Percentiles rank a stretch among this genome's conserved stretches.
phyloP scores from a whole-genome alignment of 2,797 vertebrate genomes.

The Glossophaga mutica region DNA sequence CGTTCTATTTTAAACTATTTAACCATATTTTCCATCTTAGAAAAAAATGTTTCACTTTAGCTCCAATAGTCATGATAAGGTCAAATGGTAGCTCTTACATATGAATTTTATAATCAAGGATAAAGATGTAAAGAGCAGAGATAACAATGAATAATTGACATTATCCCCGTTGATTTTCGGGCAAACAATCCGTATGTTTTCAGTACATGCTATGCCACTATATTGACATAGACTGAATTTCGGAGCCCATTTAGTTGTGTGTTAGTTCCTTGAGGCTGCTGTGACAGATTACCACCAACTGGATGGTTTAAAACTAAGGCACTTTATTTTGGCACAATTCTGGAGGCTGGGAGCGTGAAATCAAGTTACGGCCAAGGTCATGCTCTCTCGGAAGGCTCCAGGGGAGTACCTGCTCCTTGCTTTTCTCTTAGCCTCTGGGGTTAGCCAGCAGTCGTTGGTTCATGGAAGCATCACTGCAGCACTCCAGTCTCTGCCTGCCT shows the following conservation, averaged over 20 bases:
- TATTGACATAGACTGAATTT: not conserved
- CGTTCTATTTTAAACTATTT: conserved; percentile 20
- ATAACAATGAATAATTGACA: not conserved
- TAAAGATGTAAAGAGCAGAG: not conserved
- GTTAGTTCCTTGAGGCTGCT: not conserved
- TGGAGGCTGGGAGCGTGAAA: not conserved
- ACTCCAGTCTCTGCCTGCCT: fast-evolving
- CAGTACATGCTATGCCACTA: not conserved
- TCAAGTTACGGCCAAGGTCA: not conserved
- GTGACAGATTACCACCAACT: not conserved
- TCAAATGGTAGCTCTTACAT: not conserved
- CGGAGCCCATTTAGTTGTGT: not conserved
- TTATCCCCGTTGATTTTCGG: not conserved
- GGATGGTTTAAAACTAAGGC: not conserved
- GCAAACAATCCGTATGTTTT: not conserved
- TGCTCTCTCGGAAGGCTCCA: not conserved
- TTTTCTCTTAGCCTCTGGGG: not conserved
- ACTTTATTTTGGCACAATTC: not conserved
- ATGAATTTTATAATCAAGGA: not conserved
- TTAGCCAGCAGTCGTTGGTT: not conserved
- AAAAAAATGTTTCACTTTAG: not conserved
- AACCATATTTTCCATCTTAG: not conserved
- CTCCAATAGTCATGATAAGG: not conserved
- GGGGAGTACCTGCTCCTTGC: not conserved
- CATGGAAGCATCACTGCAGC: not conserved